phyloP scores from a whole-genome alignment of 2,797 vertebrate genomes.

The Halcyon chelicuti region DNA sequence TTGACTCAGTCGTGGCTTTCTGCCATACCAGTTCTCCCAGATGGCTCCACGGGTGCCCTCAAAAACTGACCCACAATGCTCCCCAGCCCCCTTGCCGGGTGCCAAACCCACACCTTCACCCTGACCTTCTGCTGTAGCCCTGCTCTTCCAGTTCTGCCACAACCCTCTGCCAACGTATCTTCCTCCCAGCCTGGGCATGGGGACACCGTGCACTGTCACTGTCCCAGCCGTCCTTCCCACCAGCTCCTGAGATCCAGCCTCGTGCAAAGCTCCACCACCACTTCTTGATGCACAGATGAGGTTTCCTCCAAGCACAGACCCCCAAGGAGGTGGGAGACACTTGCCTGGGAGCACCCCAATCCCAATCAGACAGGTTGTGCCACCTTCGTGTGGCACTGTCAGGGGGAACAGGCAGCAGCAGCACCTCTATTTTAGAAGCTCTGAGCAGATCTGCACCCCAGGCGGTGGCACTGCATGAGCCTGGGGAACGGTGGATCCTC shows the following conservation, averaged over 20 bases:
- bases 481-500: not conserved
- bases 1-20: not conserved
- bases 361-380: accelerated
- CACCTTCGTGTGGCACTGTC: accelerated
- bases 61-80: not conserved
- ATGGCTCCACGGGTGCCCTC: not conserved
- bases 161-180: not conserved
- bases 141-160: conserved; percentile 62
- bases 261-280: accelerated
- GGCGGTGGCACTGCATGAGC: not conserved
- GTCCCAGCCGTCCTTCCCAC: not conserved
- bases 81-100: not conserved
- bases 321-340: accelerated
- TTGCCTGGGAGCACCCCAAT: accelerated
- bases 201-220: accelerated
- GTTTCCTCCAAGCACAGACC: accelerated
- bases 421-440: not conserved
- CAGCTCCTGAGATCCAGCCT: not conserved
- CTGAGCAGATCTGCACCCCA: not conserved
- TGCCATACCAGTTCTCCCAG: conserved; percentile 32
- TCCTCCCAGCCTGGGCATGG: not conserved
- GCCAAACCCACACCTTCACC: conserved; percentile 35
- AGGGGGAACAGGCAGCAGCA: not conserved
- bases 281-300: not conserved
- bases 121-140: not conserved